Evolutionary conservation across 2,797 vertebrate species (phyloP), one percentile per base, ranked within the genome.

Genomic region (Cirrhinus molitorella): DNA sequence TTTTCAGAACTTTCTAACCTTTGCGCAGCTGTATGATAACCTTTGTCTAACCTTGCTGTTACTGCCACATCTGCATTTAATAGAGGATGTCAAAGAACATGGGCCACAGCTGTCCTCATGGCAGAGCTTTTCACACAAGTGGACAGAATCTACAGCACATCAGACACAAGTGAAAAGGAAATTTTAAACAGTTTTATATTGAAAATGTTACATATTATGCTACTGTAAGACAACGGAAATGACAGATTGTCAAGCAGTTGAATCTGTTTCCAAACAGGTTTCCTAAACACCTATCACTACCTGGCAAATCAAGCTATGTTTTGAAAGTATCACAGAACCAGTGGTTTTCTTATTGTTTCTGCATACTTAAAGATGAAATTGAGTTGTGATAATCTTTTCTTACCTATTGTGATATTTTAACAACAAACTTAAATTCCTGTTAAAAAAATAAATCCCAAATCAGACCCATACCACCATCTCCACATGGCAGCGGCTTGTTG

Each of bases 51-150:
- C 98, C 95, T 98, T 98, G 51, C 94, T 96, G 93, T 96, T 98
- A 91, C 96, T 96, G 91, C 96, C 96, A 93, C 98, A 99, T 87
- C 96, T 94, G 93, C 98, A 99, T 88, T 95, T 96, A 94, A 99
- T 87, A 66, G 95, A 95, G 5, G 98, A 98, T 75, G 95, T 98
- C 83, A 97, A 96, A 86, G 96, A 95, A 89, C 98, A 99, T 0
- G 96, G 96, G 25, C 94, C 97, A 89, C 98, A 99, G 87, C 93
- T 93, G 86, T 94, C 97, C 93, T 99, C 98, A 11, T 99, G 98
- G 90, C 98, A 99, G 85, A 99, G 90, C 85, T 95, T 96, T 92
- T 97, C 96, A 92, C 98, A 99, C 13, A 96, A 92, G 91, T 99
- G 98, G 90, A 99, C 76, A n/a, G 93, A 96, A 91, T 98, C 98